These are phyloP conservation scores for Tapirus indicus DNA, from an alignment of 2,797 vertebrate species.

Conservation along the genomic window DNA sequence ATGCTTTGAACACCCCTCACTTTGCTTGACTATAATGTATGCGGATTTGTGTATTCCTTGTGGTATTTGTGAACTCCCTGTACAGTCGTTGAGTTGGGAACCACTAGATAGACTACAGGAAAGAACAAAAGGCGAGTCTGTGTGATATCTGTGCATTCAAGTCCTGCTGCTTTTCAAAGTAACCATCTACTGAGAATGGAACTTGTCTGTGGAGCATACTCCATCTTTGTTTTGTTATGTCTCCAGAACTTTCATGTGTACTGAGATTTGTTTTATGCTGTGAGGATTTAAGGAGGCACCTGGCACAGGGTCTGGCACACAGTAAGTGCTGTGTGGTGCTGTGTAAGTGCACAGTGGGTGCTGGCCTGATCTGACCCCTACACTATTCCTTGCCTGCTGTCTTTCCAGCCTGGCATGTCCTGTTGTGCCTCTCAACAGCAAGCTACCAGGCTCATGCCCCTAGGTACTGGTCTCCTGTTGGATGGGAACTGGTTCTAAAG, in stretches of 20 bases:
- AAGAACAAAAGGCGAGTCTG: not conserved
- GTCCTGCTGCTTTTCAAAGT: not conserved
- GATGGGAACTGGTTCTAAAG: not conserved
- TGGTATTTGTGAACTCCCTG: not conserved
- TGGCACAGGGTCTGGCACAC: not conserved
- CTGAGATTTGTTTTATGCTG: not conserved
- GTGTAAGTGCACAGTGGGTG: not conserved
- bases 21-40: not conserved
- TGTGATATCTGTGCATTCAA: not conserved
- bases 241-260: not conserved
- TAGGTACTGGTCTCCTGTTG: not conserved
- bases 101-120: not conserved
- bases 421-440: not conserved
- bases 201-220: not conserved
- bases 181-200: not conserved
- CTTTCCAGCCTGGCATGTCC: not conserved
- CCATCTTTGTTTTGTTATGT: not conserved
- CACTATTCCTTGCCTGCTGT: fast-evolving
- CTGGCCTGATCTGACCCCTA: not conserved
- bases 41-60: not conserved
- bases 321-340: not conserved
- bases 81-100: not conserved
- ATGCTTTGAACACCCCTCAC: not conserved
- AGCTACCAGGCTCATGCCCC: not conserved
- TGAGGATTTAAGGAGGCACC: not conserved